Evolutionary conservation across 2,888 invertebrate genomes (phyloP).

Genomic region (Agrochola litura): DNA sequence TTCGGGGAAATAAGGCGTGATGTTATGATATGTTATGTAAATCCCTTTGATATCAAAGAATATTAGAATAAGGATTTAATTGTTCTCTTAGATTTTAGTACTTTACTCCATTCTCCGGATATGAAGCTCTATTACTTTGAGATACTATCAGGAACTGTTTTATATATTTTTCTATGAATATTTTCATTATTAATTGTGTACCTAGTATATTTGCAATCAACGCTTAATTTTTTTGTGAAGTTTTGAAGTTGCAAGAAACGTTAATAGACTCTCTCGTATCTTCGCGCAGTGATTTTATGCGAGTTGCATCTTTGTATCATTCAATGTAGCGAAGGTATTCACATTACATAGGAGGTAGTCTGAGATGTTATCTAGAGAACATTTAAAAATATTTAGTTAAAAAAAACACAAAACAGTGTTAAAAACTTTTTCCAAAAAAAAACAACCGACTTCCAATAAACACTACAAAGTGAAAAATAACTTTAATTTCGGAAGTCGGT

Average conservation of each 20-base stretch:
- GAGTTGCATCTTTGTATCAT: conserved; percentile 5
- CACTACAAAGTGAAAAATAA: too few relatives aligned
- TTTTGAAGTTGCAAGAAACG: neutral
- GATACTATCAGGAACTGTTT: neutral
- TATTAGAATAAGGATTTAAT: neutral
- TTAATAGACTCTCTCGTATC: neutral
- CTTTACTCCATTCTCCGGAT: too few relatives aligned
- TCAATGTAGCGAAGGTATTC: neutral
- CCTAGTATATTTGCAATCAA: neutral
- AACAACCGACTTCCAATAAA: too few relatives aligned
- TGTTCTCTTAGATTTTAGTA: neutral
- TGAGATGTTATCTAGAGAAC: neutral
- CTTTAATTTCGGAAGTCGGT: too few relatives aligned
- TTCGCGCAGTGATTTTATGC: neutral
- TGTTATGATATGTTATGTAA: too few relatives aligned
- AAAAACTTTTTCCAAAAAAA: too few relatives aligned
- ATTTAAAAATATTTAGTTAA: neutral
- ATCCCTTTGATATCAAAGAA: neutral
- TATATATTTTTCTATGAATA: neutral
- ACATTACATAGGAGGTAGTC: neutral
- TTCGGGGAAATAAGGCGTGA: too few relatives aligned
- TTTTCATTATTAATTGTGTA: neutral
- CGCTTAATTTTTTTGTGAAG: neutral
- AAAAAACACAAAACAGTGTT: neutral
- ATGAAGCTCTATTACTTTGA: neutral